Evolutionary conservation across 2,113 vertebrate species (phyloP).

Genomic region (Struthidea cinerea): DNA sequence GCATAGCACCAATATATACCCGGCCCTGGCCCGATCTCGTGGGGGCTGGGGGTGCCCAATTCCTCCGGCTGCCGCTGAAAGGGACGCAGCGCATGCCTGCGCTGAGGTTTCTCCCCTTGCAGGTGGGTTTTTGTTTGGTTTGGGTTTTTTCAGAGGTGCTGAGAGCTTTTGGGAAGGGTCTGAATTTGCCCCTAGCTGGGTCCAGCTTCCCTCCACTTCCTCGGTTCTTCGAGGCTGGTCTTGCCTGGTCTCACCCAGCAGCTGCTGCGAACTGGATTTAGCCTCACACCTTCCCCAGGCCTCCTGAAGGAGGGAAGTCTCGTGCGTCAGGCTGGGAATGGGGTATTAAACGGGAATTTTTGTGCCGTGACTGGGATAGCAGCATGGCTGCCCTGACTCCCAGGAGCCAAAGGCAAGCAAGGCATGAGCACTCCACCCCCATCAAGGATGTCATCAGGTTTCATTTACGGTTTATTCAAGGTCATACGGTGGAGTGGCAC

Average conservation of each 20-base stretch:
- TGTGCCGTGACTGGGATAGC: accelerated
- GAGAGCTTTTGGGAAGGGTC: neutral
- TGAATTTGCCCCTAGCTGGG: neutral
- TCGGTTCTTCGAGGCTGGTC: neutral
- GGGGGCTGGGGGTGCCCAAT: neutral
- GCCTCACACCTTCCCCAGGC: neutral
- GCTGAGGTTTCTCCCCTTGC: neutral
- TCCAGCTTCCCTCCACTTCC: neutral
- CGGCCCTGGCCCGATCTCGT: neutral
- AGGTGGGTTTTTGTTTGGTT: neutral
- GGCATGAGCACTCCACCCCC: neutral
- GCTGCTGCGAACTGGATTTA: neutral
- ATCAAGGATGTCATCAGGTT: accelerated
- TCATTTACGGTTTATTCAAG: neutral
- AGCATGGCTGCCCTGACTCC: accelerated
- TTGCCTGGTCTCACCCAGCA: neutral
- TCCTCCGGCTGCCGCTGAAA: neutral
- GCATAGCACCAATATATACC: neutral
- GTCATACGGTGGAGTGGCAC: accelerated
- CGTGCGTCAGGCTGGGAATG: accelerated
- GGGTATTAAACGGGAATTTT: neutral
- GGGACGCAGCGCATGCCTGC: accelerated
- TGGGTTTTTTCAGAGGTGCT: neutral
- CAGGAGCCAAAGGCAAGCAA: neutral
- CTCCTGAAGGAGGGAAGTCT: neutral